phyloP scores from a whole-genome alignment of 2,113 vertebrate species.

The Axis porcinus region DNA sequence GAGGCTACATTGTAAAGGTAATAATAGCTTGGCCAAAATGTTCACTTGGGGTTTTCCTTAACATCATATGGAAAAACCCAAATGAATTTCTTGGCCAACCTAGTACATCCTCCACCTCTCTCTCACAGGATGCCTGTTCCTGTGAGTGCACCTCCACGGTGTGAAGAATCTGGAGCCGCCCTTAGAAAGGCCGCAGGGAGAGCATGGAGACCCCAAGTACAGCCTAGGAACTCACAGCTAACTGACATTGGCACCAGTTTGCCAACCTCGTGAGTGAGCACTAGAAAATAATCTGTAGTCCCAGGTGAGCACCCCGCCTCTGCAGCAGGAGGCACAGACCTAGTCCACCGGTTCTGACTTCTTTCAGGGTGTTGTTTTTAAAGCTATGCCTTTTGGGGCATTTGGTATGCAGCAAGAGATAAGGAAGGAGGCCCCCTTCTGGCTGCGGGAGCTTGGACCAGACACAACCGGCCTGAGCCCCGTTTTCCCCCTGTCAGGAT shows the following conservation, averaged over 20 bases:
- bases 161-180: not conserved
- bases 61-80: not conserved
- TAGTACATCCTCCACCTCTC: not conserved
- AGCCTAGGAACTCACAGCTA: not conserved
- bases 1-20: not conserved
- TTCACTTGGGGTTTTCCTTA: not conserved
- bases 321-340: not conserved
- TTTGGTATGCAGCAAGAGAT: not conserved
- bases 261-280: not conserved
- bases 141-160: not conserved
- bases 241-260: not conserved
- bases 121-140: not conserved
- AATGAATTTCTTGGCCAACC: not conserved
- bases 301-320: not conserved
- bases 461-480: not conserved
- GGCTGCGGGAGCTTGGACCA: not conserved
- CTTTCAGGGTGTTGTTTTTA: not conserved
- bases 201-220: rapidly evolving
- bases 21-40: not conserved
- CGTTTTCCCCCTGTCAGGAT: not conserved
- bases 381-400: not conserved
- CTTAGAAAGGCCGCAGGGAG: not conserved
- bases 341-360: not conserved
- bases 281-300: not conserved
- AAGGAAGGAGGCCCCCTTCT: not conserved